Percentiles rank a stretch among this genome's conserved stretches.
These are phyloP conservation scores for Orycteropus afer DNA, from an alignment of 2,113 vertebrate species.

Conservation along the genomic window DNA sequence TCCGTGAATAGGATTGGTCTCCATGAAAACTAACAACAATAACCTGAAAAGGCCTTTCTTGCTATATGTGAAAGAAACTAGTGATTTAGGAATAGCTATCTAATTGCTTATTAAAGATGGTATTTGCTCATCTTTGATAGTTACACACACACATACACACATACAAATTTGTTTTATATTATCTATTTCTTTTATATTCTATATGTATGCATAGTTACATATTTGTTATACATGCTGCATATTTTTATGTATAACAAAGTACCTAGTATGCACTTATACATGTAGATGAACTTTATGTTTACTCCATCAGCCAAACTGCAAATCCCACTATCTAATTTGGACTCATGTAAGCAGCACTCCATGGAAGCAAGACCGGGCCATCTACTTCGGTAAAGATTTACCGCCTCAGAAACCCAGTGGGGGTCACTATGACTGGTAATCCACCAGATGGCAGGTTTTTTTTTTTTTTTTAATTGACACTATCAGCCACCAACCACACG, in stretches of 20 bases:
- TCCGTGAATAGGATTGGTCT: too few species aligned
- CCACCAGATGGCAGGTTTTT: too few species aligned
- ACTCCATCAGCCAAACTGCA: not conserved
- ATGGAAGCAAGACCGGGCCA: too few species aligned
- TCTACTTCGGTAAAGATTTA: too few species aligned
- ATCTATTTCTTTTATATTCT: not conserved
- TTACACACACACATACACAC: not conserved
- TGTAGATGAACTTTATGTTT: not conserved
- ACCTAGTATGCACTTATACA: not conserved
- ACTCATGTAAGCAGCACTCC: too few species aligned
- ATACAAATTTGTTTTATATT: not conserved
- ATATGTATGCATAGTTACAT: not conserved
- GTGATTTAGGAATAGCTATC: not conserved
- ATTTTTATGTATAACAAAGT: not conserved
- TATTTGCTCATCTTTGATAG: not conserved
- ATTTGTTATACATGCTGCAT: not conserved
- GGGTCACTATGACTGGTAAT: too few species aligned
- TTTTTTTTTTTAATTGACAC: not conserved
- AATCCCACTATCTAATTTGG: too few species aligned
- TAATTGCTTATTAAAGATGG: not conserved
- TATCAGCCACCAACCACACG: not conserved
- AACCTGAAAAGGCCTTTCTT: not conserved
- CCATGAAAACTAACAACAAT: not conserved
- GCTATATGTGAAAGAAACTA: not conserved
- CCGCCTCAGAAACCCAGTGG: too few species aligned